Evolutionary conservation across 2,113 vertebrate species (phyloP).

Genomic region (Perca fluviatilis): DNA sequence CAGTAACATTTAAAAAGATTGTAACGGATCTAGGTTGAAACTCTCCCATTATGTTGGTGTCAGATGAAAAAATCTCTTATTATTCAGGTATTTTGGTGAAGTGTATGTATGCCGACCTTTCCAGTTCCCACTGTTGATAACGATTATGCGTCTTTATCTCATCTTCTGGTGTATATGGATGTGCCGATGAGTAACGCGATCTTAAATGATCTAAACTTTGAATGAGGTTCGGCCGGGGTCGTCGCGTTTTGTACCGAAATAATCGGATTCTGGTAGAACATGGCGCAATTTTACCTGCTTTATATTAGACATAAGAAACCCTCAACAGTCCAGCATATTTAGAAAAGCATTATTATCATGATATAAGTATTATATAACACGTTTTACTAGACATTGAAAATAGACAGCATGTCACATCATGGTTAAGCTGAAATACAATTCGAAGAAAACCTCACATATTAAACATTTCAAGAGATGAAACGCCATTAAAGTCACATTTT

Average conservation of each 20-base stretch:
- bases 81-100: not conserved
- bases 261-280: not conserved
- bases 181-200: fast-evolving
- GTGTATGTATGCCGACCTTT: not conserved
- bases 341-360: not conserved
- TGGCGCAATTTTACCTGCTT: not conserved
- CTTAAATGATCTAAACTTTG: not conserved
- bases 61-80: not conserved
- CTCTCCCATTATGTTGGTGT: not conserved
- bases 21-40: not conserved
- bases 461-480: not conserved
- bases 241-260: not conserved
- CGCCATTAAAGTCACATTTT: fast-evolving
- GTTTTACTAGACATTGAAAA: not conserved
- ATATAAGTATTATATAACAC: not conserved
- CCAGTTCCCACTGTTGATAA: fast-evolving
- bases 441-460: not conserved
- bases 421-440: not conserved
- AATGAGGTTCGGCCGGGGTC: not conserved
- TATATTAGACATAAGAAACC: not conserved
- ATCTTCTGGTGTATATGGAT: fast-evolving
- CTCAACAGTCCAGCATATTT: fast-evolving
- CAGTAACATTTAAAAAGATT: too few species aligned
- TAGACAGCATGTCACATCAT: not conserved
- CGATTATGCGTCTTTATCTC: fast-evolving